A percentile compares a stretch with the other conserved stretches of the same genome.
phyloP scores from a whole-genome alignment of 2,888 invertebrate genomes.

The Orchesella flavescens region DNA sequence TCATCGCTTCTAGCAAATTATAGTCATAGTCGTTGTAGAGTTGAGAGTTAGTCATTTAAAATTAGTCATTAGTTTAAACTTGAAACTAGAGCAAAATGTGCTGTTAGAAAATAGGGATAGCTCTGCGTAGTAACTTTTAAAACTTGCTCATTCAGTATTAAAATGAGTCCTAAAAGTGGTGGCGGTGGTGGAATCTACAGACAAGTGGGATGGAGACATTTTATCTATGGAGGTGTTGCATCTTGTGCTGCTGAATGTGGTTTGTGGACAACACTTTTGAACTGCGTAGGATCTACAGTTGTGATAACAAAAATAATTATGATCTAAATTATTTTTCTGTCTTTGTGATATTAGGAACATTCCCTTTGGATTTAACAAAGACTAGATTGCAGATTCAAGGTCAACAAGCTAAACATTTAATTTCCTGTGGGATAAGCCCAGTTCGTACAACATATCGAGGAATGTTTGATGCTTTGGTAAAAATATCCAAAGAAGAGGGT shows the following conservation, averaged over 20 bases:
- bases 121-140: too few relatives aligned
- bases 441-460: slow-evolving; percentile 87
- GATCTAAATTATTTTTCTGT: not conserved
- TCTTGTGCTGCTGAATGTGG: slow-evolving; percentile 95
- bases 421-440: slow-evolving; percentile 69
- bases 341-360: slow-evolving; percentile 81
- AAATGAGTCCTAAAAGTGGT: slow-evolving; percentile 70
- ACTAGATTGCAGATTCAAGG: slow-evolving; percentile 95
- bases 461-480: slow-evolving; percentile 91
- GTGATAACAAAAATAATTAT: not conserved
- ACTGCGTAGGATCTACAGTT: not conserved
- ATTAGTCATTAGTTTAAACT: too few relatives aligned
- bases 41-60: too few relatives aligned
- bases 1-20: too few relatives aligned
- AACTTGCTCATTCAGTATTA: too few relatives aligned
- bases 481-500: slow-evolving; percentile 91
- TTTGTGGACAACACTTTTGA: slow-evolving; percentile 76
- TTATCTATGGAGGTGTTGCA: slow-evolving; percentile 94
- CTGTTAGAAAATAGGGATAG: too few relatives aligned
- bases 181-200: slow-evolving; percentile 60
- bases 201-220: slow-evolving; percentile 84
- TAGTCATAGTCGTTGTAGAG: too few relatives aligned
- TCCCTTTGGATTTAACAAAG: slow-evolving; percentile 97
- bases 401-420: slow-evolving; percentile 80
- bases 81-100: too few relatives aligned